Conservation (phyloP, 2,113 vertebrate species). For the Ptilonorhynchus violaceus region DNA sequence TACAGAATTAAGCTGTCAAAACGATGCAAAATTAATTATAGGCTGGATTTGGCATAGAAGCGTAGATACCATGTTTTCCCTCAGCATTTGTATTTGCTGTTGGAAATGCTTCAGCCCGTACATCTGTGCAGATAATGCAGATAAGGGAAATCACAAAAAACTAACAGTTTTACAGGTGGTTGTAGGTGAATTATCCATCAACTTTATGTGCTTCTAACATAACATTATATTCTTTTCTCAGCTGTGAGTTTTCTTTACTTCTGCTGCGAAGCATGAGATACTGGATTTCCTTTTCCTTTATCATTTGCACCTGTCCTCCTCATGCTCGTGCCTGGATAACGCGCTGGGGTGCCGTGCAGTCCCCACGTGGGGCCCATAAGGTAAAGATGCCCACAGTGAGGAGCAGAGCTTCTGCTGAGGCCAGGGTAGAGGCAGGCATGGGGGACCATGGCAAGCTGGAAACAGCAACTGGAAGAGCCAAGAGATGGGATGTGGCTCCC, state of each 20-base stretch:
- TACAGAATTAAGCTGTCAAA: slow-evolving; percentile 30
- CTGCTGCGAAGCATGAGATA: neutral
- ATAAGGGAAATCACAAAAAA: neutral
- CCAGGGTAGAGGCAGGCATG: neutral
- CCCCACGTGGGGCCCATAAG: neutral
- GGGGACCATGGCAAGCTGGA: neutral
- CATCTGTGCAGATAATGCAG: neutral
- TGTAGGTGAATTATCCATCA: slow-evolving; percentile 22
- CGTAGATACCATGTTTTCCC: neutral
- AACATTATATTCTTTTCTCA: neutral
- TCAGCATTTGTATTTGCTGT: neutral
- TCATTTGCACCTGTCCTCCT: neutral
- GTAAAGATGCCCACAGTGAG: accelerated
- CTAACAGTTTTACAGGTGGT: neutral
- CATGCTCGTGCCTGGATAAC: accelerated
- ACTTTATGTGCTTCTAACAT: neutral
- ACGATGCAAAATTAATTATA: neutral
- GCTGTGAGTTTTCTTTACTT: neutral
- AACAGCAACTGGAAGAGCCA: neutral
- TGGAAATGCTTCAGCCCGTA: neutral
- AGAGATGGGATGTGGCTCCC: neutral
- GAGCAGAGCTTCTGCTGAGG: accelerated
- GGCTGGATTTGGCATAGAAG: neutral
- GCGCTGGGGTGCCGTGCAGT: accelerated
- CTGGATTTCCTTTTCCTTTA: neutral